Percentiles rank a stretch among this genome's conserved stretches.
Conservation (phyloP, 1,140 invertebrate genomes). For the Teleopsis dalmanni region DNA sequence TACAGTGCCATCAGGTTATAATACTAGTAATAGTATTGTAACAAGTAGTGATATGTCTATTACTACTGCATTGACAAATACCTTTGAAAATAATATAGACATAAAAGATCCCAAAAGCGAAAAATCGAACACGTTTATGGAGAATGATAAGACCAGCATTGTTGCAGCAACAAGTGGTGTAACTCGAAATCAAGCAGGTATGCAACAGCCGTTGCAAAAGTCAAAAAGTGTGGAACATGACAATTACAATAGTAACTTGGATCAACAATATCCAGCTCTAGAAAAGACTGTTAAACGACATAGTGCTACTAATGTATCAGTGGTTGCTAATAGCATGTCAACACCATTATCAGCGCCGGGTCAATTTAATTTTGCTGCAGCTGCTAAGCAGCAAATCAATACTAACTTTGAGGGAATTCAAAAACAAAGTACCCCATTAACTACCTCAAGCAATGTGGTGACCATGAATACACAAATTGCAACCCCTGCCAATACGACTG, state of each 20-base stretch:
- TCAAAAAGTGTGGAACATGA: conserved; percentile 42
- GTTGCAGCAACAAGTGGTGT: conserved; percentile 10
- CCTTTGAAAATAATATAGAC: conserved; percentile 1
- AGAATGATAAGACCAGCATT: too few relatives aligned
- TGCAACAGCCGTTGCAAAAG: conserved; percentile 31
- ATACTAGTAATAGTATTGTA: background rate
- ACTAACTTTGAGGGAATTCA: background rate
- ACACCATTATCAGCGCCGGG: background rate
- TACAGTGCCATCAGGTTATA: background rate
- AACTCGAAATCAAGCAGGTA: conserved; percentile 5
- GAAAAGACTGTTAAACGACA: conserved; percentile 43
- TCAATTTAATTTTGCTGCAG: conserved; percentile 29
- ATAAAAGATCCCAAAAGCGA: conserved; percentile 1
- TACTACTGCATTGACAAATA: background rate
- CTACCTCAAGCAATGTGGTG: conserved; percentile 9
- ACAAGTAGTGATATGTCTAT: background rate
- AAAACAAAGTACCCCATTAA: conserved; percentile 2
- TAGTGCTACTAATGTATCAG: conserved; percentile 28
- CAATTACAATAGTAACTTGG: conserved; percentile 33
- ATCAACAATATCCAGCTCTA: conserved; percentile 41
- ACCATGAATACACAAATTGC: conserved; percentile 4
- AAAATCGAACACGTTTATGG: background rate
- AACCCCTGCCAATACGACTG: background rate
- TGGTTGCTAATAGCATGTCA: background rate
- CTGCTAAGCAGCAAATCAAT: conserved; percentile 10